Conservation (phyloP, 2,888 invertebrate species). For the Prosopocoilus inquinatus region DNA sequence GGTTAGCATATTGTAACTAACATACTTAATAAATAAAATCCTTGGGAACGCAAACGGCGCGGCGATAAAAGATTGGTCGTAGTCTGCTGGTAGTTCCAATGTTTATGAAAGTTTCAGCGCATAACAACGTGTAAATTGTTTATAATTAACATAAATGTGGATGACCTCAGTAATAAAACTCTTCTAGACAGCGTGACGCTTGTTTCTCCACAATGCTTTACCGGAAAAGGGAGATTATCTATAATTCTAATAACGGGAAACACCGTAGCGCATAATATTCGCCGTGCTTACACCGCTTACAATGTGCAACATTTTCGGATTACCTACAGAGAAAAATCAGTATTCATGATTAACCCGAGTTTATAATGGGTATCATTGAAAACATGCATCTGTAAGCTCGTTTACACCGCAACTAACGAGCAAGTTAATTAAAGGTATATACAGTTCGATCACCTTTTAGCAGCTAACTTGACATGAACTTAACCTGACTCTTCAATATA, state of each 20-base stretch:
- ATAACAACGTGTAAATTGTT: slow-evolving; percentile 16
- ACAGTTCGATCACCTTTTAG: too few species aligned
- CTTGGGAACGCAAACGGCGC: too few species aligned
- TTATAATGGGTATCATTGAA: neutral
- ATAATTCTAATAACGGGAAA: slow-evolving; percentile 8
- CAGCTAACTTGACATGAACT: too few species aligned
- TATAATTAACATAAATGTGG: slow-evolving; percentile 24
- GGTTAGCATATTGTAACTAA: too few species aligned
- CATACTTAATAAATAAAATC: too few species aligned
- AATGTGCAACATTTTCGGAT: neutral
- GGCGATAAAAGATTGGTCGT: too few species aligned
- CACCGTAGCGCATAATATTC: neutral
- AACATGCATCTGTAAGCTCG: too few species aligned
- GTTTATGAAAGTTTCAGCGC: too few species aligned
- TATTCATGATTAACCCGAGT: neutral
- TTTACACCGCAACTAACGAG: too few species aligned
- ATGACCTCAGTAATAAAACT: slow-evolving; percentile 25
- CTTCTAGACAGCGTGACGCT: slow-evolving; percentile 34
- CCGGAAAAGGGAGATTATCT: slow-evolving; percentile 14
- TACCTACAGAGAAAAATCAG: neutral
- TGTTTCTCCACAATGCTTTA: slow-evolving; percentile 8
- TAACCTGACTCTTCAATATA: too few species aligned
- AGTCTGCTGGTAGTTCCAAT: too few species aligned
- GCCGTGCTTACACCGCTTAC: neutral
- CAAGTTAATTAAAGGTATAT: too few species aligned